Conservation (phyloP, 2,797 vertebrate species). For the Semotilus atromaculatus region DNA sequence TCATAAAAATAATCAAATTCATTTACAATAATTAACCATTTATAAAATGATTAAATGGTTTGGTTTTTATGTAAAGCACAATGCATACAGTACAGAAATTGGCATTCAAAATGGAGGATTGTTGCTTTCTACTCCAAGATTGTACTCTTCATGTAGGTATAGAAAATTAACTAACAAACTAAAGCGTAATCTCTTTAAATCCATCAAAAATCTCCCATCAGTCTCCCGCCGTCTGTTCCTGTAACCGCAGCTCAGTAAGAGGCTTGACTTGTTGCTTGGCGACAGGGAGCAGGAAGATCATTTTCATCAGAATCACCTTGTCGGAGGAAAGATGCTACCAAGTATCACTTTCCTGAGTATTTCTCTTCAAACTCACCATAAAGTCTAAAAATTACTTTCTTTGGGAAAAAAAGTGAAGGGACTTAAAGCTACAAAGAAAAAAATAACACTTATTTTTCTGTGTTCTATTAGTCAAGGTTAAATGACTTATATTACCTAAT, state of each 20-base stretch:
- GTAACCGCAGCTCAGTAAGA: conserved; percentile 69
- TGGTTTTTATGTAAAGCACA: background rate
- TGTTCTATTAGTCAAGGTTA: background rate
- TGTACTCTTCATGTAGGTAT: background rate
- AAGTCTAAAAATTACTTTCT: background rate
- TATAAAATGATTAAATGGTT: background rate
- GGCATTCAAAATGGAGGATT: background rate
- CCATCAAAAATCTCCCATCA: conserved; percentile 28
- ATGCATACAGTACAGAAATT: background rate
- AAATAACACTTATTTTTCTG: background rate
- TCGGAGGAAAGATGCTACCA: conserved; percentile 60
- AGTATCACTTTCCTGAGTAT: conserved; percentile 29
- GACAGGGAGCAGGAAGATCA: conserved; percentile 78
- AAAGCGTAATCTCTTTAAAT: conserved; percentile 13
- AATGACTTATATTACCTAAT: background rate
- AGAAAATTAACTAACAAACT: background rate
- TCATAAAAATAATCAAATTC: background rate
- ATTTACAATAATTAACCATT: background rate
- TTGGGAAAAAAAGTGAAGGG: background rate
- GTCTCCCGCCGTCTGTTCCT: conserved; percentile 56
- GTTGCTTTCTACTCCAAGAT: background rate
- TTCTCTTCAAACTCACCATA: background rate
- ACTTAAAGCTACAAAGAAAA: background rate
- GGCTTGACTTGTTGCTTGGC: conserved; percentile 84
- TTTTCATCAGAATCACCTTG: conserved; percentile 74